A percentile compares a stretch with the other conserved stretches of the same genome.
These are phyloP conservation scores for Phyllopteryx taeniolatus DNA, from an alignment of 2,113 vertebrate species.

Conservation along the genomic window DNA sequence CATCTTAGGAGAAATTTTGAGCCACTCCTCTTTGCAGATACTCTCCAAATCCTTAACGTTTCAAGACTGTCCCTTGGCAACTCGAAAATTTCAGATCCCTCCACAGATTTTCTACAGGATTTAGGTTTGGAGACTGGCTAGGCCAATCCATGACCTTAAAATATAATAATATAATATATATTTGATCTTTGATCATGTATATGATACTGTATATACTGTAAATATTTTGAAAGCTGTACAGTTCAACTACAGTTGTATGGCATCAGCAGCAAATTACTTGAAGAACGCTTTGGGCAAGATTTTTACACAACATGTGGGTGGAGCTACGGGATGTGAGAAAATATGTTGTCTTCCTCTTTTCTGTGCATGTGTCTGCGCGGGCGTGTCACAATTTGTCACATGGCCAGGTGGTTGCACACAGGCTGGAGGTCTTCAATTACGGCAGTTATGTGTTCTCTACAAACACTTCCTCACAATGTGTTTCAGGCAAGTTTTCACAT, in stretches of 20 bases:
- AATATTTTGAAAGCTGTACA: background rate
- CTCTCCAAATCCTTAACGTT: too few relatives aligned
- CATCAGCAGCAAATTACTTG: constrained; percentile 20
- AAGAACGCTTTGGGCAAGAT: constrained; percentile 33
- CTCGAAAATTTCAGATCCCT: too few relatives aligned
- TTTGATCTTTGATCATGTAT: too few relatives aligned
- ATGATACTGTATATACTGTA: background rate
- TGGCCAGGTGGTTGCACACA: constrained; percentile 41
- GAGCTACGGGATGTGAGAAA: constrained; percentile 29
- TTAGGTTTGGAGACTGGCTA: too few relatives aligned
- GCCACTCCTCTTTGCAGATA: too few relatives aligned
- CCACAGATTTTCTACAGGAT: too few relatives aligned
- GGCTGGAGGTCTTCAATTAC: constrained; percentile 76
- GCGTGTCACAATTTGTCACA: constrained; percentile 24
- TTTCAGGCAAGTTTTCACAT: constrained; percentile 79
- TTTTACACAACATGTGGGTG: constrained; percentile 53
- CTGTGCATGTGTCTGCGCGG: constrained; percentile 13
- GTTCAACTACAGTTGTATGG: constrained; percentile 8
- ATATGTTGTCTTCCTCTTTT: constrained; percentile 31
- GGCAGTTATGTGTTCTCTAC: constrained; percentile 75
- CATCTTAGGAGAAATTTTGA: too few relatives aligned
- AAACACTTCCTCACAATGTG: constrained; percentile 80
- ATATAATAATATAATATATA: too few relatives aligned
- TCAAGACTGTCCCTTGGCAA: too few relatives aligned
- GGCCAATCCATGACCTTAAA: too few relatives aligned